Percentiles rank a stretch among this genome's conserved stretches.
phyloP scores from a whole-genome alignment of 2,888 invertebrate genomes.

The Ferdinandea cuprea region DNA sequence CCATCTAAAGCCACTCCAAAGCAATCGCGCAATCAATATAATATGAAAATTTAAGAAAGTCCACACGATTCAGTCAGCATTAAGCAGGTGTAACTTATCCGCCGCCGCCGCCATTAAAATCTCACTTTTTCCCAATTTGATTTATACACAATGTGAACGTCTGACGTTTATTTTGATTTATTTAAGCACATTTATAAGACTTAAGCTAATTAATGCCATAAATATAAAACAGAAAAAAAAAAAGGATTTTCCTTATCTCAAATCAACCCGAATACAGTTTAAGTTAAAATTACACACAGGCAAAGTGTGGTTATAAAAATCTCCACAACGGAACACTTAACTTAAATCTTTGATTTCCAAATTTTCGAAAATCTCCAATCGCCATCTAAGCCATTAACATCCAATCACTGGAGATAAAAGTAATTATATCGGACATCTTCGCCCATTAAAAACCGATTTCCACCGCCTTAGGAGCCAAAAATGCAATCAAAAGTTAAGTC shows the following conservation, averaged over 20 bases:
- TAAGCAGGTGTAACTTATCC: no score
- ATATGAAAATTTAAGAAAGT: no score
- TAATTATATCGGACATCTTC: constrained; percentile 70
- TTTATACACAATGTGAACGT: not conserved
- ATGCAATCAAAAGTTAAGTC: constrained; percentile 63
- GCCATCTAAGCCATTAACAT: constrained; percentile 62
- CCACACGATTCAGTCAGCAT: no score
- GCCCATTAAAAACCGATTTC: constrained; percentile 71
- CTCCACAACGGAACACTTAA: constrained; percentile 48
- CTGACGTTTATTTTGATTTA: constrained; percentile 24
- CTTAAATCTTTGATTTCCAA: constrained; percentile 46
- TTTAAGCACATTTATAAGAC: constrained; percentile 3
- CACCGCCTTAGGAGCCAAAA: constrained; percentile 61
- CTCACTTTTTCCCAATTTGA: not conserved
- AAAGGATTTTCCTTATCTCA: not conserved
- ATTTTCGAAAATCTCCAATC: constrained; percentile 68
- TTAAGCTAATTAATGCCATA: constrained; percentile 30
- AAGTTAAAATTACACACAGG: not conserved
- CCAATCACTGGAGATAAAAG: constrained; percentile 50
- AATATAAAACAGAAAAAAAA: constrained; percentile 9
- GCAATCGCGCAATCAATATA: no score
- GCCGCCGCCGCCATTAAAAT: no score
- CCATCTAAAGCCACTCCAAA: no score
- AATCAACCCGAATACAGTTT: not conserved
- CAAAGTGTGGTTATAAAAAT: constrained; percentile 18